Conservation (phyloP, 2,113 vertebrate species). For the Campylomormyrus numenius region DNA sequence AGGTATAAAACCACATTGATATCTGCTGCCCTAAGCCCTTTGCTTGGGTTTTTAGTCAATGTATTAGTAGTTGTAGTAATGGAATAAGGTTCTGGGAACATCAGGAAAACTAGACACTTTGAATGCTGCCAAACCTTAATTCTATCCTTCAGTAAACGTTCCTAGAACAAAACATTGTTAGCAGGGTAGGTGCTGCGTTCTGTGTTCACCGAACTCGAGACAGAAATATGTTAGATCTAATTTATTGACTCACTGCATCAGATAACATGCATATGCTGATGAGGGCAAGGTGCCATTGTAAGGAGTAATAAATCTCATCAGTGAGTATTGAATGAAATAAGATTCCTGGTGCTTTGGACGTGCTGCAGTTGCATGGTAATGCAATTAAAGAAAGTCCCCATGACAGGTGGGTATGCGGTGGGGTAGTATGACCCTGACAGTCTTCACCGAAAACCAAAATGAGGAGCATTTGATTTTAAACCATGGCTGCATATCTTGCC, state of each 20-base stretch:
- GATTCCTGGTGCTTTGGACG: constrained; percentile 26
- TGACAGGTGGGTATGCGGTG: constrained; percentile 20
- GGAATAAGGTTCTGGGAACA: neutral
- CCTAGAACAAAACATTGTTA: neutral
- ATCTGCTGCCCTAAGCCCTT: neutral
- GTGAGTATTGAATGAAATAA: constrained; percentile 37
- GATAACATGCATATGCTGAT: constrained; percentile 37
- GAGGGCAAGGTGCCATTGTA: constrained; percentile 47
- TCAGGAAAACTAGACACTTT: neutral
- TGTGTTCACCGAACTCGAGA: neutral
- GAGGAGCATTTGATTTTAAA: neutral
- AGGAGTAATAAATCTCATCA: constrained; percentile 42
- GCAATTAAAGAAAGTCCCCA: constrained; percentile 51
- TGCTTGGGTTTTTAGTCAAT: neutral
- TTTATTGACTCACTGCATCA: neutral
- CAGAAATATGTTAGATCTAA: neutral
- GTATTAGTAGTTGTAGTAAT: neutral
- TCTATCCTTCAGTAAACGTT: neutral
- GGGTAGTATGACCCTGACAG: neutral
- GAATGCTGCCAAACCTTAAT: neutral
- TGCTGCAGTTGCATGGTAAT: constrained; percentile 36
- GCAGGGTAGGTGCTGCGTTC: neutral
- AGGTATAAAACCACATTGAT: neutral
- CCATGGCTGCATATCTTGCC: neutral
- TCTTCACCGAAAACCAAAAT: neutral